Evolutionary conservation across 1,140 invertebrate species (phyloP), one percentile per base, ranked within the genome.

Genomic region (Charaxes varanes): DNA sequence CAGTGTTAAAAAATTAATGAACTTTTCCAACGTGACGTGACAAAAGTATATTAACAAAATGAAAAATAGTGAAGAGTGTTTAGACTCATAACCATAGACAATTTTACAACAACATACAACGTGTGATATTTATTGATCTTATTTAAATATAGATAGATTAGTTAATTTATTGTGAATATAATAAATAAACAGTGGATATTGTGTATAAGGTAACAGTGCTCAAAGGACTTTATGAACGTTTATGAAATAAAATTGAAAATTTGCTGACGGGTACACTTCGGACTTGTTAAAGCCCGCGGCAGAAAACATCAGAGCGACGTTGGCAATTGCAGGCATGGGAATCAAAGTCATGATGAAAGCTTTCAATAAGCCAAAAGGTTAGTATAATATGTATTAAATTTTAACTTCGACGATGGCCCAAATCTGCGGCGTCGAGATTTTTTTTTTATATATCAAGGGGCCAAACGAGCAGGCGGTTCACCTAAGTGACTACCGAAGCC

Each of bases 281-380:
- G 55, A 64, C 45, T 56, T 46, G n/a, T 41, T 36, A 58, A 37
- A 60, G 46, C 54, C 64, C 49, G 56, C 55, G 53, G 60, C 57
- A 63, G 53, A 63, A 41, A 31, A 48, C 44, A 55, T 69, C 47
- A 44, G 50, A 67, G 66, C 63, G 58, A 62, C 65, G 61, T 69
- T 58, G 68, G 69, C 70, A 63, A 70, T 78, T 52, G 82, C 84
- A 84, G 84, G 84, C 76, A 85, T 85, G 84, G 82, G 84, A 85
- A 84, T 85, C 79, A 84, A 85, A 77, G 77, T 83, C 72, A 84
- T 84, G 77, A 85, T 85, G 84, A 85, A 85, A 84, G 79, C 84
- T 84, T 84, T 85, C 76, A 85, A 76, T 76, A 84, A 84, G 81
- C 84, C 82, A 55, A 85, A 85, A 84, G 84, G 84, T 85, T 52